Conservation (phyloP, 2,888 invertebrate species). For the Dasypogon diadema region DNA sequence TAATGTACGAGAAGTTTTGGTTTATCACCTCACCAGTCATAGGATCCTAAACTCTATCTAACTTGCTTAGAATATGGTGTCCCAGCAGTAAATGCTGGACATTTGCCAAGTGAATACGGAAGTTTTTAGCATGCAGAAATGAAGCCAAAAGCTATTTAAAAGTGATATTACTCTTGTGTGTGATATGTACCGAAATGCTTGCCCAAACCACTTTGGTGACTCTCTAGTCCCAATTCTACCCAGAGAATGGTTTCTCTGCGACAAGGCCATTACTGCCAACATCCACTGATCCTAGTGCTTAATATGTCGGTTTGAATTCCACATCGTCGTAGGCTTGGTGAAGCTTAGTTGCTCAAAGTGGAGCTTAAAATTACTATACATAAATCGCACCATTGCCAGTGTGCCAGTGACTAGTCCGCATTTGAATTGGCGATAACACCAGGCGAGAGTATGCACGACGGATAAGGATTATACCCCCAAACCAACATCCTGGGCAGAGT, state of each 20-base stretch:
- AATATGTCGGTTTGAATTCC: constrained; percentile 3
- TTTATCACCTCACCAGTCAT: too few species aligned
- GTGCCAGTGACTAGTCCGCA: neutral
- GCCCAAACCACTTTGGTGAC: neutral
- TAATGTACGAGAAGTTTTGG: neutral
- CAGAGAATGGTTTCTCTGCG: neutral
- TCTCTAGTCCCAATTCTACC: neutral
- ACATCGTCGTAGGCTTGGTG: neutral
- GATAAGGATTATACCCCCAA: constrained; percentile 10
- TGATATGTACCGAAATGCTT: neutral
- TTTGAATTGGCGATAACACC: neutral
- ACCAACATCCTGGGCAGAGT: neutral
- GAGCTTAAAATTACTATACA: constrained; percentile 13
- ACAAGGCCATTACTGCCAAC: constrained; percentile 16
- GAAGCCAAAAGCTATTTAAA: constrained; percentile 19
- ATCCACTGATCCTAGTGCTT: constrained; percentile 10
- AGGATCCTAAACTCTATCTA: too few species aligned
- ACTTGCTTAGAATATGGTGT: neutral
- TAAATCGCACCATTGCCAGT: neutral
- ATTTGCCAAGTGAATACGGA: neutral
- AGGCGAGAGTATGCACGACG: neutral
- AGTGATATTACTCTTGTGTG: constrained; percentile 12
- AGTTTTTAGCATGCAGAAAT: constrained; percentile 6
- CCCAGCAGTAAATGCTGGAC: constrained; percentile 1
- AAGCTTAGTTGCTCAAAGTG: constrained; percentile 1